phyloP scores from a whole-genome alignment of 2,797 vertebrate genomes.

The Sorex maritimensis region DNA sequence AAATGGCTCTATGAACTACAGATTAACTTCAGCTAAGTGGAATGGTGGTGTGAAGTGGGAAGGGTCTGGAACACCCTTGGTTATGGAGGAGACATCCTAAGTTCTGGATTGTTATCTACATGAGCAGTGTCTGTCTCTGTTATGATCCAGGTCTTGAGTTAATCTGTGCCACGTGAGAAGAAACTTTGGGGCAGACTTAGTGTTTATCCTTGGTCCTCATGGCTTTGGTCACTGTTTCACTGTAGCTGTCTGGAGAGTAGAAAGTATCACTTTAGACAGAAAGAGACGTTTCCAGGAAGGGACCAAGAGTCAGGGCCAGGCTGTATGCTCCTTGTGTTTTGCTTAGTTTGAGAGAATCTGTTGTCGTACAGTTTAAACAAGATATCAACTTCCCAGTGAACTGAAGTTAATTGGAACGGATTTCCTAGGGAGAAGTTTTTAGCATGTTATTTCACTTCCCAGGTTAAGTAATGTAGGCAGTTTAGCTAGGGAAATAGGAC shows the following conservation, averaged over 20 bases:
- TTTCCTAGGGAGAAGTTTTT: conserved; percentile 19
- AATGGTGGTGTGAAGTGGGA: conserved; percentile 23
- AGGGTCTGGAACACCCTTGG: conserved; percentile 7
- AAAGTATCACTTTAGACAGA: neutral
- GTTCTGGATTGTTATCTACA: neutral
- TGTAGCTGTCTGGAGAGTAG: neutral
- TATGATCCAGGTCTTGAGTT: neutral
- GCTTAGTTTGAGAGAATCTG: conserved; percentile 3
- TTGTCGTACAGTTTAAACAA: conserved; percentile 21
- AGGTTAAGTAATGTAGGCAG: neutral
- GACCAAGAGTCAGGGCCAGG: neutral
- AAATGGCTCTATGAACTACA: neutral
- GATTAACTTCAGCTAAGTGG: conserved; percentile 16
- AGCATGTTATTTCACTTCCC: neutral
- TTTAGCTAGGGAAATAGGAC: no score
- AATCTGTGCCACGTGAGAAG: neutral
- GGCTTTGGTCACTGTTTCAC: neutral
- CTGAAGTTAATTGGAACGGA: conserved; percentile 34
- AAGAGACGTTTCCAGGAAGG: neutral
- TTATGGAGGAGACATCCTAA: conserved; percentile 16
- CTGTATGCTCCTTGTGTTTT: neutral
- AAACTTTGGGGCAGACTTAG: neutral
- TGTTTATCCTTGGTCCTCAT: neutral
- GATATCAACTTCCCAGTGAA: conserved; percentile 1
- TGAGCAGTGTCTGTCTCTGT: neutral